These are phyloP conservation scores for Indicator maculatus DNA, from an alignment of 2,113 vertebrate genomes.

Conservation along the genomic window DNA sequence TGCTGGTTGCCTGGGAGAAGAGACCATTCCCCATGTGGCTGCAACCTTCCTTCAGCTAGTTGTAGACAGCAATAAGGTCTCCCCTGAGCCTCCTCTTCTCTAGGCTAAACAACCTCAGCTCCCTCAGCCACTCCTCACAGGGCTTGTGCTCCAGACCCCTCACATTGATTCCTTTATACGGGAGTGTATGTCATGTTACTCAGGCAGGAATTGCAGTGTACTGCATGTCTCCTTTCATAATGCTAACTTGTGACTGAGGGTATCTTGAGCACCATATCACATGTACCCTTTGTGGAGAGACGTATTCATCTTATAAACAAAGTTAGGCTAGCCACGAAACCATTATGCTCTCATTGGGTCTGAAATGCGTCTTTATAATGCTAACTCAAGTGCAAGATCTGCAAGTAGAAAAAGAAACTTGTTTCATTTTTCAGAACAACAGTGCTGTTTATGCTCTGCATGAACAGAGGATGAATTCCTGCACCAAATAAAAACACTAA, in stretches of 20 bases:
- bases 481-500: neutral
- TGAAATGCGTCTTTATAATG: neutral
- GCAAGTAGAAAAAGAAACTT: neutral
- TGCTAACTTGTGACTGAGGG: rapidly evolving
- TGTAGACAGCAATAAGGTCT: too few relatives aligned
- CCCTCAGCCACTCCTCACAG: too few relatives aligned
- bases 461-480: neutral
- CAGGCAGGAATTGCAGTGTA: neutral
- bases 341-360: neutral
- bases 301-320: neutral
- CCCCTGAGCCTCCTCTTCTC: too few relatives aligned
- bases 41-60: too few relatives aligned
- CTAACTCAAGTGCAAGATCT: neutral
- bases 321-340: neutral
- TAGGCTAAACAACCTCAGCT: too few relatives aligned
- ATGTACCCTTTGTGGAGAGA: neutral
- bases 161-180: neutral
- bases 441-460: rapidly evolving
- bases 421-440: neutral
- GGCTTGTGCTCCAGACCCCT: too few relatives aligned
- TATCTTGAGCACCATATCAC: neutral
- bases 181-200: neutral
- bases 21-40: too few relatives aligned
- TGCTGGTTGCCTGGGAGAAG: too few relatives aligned
- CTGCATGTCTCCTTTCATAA: neutral